phyloP scores from a whole-genome alignment of 2,113 vertebrate genomes.

The Rattus rattus region DNA sequence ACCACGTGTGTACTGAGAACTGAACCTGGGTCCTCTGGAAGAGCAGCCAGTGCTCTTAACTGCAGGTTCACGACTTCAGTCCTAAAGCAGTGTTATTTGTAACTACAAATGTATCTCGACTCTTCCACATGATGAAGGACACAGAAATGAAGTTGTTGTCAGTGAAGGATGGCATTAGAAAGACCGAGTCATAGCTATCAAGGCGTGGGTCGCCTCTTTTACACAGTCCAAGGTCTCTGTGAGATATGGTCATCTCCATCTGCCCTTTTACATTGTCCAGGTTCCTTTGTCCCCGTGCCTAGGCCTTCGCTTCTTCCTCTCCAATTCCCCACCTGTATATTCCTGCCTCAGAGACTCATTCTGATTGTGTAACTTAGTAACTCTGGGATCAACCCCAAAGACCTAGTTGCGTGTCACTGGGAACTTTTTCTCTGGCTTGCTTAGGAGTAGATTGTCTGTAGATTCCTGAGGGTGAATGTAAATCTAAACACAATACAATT shows the following conservation, averaged over 20 bases:
- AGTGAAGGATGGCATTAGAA: background rate
- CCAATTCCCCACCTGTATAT: background rate
- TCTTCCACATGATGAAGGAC: background rate
- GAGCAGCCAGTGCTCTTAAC: background rate
- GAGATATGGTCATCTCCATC: no score
- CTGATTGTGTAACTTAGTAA: background rate
- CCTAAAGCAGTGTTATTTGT: background rate
- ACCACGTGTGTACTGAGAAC: background rate
- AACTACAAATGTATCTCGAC: background rate
- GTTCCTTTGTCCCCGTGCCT: background rate
- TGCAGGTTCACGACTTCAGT: background rate
- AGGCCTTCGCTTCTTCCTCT: background rate
- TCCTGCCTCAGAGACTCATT: background rate
- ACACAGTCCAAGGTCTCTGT: no score
- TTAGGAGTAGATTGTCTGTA: slow-evolving; percentile 1
- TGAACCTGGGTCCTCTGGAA: background rate
- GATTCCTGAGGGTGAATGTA: background rate
- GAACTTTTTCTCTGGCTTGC: background rate
- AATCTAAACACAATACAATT: slow-evolving; percentile 29
- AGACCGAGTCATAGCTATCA: background rate
- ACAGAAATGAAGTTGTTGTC: background rate
- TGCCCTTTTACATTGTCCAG: background rate
- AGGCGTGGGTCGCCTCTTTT: background rate
- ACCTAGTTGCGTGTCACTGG: background rate
- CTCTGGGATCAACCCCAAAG: background rate